Percentiles rank a stretch among this genome's conserved stretches.
phyloP scores from a whole-genome alignment of 2,113 vertebrate species.

The Pterophyllum scalare region DNA sequence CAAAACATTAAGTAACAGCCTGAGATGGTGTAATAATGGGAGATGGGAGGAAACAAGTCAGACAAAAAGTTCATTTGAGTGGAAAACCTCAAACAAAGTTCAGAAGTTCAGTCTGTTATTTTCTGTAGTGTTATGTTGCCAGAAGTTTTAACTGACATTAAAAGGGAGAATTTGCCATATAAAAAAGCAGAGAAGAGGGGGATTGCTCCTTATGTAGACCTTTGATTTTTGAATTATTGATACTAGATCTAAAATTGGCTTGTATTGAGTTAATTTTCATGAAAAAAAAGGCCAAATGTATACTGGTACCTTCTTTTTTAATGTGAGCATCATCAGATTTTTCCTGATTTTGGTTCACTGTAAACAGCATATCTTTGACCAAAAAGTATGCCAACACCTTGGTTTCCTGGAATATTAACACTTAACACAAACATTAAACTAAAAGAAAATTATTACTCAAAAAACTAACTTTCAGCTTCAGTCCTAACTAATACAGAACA shows the following conservation, averaged over 20 bases:
- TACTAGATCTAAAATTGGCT: not conserved
- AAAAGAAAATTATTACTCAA: not conserved
- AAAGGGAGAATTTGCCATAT: not conserved
- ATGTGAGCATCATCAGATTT: not conserved
- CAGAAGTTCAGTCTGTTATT: constrained; percentile 29
- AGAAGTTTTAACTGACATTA: not conserved
- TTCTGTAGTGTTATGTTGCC: not conserved
- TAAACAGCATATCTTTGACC: not conserved
- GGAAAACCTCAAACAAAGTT: constrained; percentile 23
- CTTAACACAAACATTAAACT: not conserved
- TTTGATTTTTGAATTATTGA: not conserved
- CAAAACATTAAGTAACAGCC: constrained; percentile 16
- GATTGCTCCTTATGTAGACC: not conserved
- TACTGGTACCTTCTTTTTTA: not conserved
- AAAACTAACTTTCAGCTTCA: not conserved
- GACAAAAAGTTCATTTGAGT: constrained; percentile 8
- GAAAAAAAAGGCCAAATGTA: not conserved
- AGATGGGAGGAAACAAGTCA: not conserved
- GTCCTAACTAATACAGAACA: not conserved
- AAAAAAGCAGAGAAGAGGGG: not conserved
- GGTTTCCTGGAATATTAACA: not conserved
- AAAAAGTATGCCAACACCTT: not conserved
- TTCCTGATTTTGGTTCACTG: not conserved
- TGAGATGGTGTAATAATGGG: not conserved
- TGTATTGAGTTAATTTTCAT: not conserved